phyloP scores from a whole-genome alignment of 2,888 invertebrate species.

The Papilio demoleus region DNA sequence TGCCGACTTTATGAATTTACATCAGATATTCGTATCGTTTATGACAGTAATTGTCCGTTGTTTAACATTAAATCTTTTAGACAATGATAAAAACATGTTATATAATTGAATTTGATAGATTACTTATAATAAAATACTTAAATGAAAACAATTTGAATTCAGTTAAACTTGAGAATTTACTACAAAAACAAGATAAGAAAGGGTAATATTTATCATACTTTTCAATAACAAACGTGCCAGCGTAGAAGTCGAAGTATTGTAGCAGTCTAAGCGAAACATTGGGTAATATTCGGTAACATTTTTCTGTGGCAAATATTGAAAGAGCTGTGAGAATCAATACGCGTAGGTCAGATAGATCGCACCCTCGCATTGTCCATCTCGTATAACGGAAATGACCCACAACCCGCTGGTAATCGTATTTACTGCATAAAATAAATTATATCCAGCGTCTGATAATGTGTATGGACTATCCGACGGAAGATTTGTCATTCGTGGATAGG shows the following conservation, averaged over 20 bases:
- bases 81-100: not conserved
- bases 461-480: slow-evolving; percentile 39
- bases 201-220: not conserved
- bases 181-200: not conserved
- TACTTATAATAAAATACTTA: too few species aligned
- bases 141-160: too few species aligned
- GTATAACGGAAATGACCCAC: slow-evolving; percentile 71
- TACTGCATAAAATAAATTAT: slow-evolving; percentile 77
- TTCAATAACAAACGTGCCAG: slow-evolving; percentile 50
- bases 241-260: not conserved
- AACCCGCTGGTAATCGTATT: slow-evolving; percentile 78
- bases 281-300: slow-evolving; percentile 46
- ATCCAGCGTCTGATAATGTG: slow-evolving; percentile 55
- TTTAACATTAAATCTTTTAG: not conserved
- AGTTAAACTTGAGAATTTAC: too few species aligned
- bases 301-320: slow-evolving; percentile 18
- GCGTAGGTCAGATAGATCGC: slow-evolving; percentile 17
- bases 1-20: slow-evolving; percentile 46
- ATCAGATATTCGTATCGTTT: slow-evolving; percentile 53
- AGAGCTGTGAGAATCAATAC: slow-evolving; percentile 30
- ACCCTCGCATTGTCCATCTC: slow-evolving; percentile 46
- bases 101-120: not conserved
- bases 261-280: slow-evolving; percentile 11
- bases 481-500: slow-evolving; percentile 24
- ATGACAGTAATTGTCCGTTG: slow-evolving; percentile 43